These are phyloP conservation scores for Oryzias woworae DNA, from an alignment of 2,113 vertebrate genomes.

Conservation along the genomic window DNA sequence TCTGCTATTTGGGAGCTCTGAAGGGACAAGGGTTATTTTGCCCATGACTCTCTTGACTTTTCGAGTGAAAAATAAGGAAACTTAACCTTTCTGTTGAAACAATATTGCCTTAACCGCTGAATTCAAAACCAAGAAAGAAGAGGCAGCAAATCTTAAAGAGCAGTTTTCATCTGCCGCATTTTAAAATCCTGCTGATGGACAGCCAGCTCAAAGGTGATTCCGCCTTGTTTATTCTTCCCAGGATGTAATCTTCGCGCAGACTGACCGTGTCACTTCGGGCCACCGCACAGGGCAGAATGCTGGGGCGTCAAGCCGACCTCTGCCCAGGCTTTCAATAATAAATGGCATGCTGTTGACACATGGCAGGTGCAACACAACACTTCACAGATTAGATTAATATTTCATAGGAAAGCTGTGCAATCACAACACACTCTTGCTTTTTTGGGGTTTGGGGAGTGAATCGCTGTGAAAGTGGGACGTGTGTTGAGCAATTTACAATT, in stretches of 20 bases:
- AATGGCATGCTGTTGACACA: conserved; percentile 73
- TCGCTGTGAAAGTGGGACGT: conserved; percentile 68
- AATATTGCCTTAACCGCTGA: not conserved
- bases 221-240: conserved; percentile 33
- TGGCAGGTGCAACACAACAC: conserved; percentile 76
- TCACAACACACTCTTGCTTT: conserved; percentile 59
- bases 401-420: conserved; percentile 79
- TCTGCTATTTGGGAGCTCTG: too few relatives aligned
- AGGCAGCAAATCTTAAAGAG: not conserved
- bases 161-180: not conserved
- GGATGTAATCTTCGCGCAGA: conserved; percentile 41
- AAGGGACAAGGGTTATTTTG: too few relatives aligned
- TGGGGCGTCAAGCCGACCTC: conserved; percentile 54
- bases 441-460: conserved; percentile 73
- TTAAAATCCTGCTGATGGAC: conserved; percentile 8
- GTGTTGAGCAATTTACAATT: conserved; percentile 69
- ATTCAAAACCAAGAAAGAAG: not conserved
- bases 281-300: conserved; percentile 45
- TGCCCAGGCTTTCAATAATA: conserved; percentile 74
- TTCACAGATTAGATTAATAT: conserved; percentile 78
- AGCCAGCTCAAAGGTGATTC: conserved; percentile 10
- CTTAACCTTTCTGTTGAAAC: too few relatives aligned
- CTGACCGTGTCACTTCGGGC: conserved; percentile 53
- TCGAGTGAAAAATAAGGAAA: too few relatives aligned
- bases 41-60: too few relatives aligned